A percentile compares a stretch with the other conserved stretches of the same genome.
Conservation (phyloP, 2,888 invertebrate species). For the Eueremaeus valkanovi region DNA sequence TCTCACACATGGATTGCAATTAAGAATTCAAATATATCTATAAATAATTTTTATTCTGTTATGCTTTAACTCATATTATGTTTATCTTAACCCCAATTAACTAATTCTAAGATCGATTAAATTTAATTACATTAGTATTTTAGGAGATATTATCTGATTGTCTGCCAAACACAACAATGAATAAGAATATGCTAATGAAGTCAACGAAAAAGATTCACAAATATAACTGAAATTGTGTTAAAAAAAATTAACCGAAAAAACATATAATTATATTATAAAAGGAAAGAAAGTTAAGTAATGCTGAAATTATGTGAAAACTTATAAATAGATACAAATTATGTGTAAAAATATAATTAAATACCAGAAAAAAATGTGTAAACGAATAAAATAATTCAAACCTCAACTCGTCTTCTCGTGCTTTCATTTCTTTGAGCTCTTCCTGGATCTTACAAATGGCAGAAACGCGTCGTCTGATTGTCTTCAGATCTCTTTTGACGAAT, state of each 20-base stretch:
- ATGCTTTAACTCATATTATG: neutral
- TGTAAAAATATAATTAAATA: neutral
- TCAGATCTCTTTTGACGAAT: slow-evolving; percentile 18
- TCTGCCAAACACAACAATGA: too few relatives aligned
- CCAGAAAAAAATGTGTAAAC: neutral
- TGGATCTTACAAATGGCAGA: slow-evolving; percentile 85
- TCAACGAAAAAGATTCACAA: too few relatives aligned
- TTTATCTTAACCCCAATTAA: neutral
- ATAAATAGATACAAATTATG: neutral
- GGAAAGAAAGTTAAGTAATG: too few relatives aligned
- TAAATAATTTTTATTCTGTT: neutral
- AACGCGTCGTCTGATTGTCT: slow-evolving; percentile 52
- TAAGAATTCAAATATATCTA: neutral
- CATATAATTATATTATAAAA: too few relatives aligned
- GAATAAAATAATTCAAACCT: slow-evolving; percentile 55
- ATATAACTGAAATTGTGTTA: too few relatives aligned
- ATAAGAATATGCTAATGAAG: too few relatives aligned
- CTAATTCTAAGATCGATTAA: too few relatives aligned
- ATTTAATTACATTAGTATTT: too few relatives aligned
- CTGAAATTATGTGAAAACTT: too few relatives aligned
- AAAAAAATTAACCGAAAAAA: too few relatives aligned
- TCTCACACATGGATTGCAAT: too few relatives aligned
- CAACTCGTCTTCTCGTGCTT: slow-evolving; percentile 72
- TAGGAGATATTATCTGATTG: too few relatives aligned
- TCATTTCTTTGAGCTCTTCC: slow-evolving; percentile 77